phyloP scores from a whole-genome alignment of 2,797 vertebrate species.

The Amazona ochrocephala region DNA sequence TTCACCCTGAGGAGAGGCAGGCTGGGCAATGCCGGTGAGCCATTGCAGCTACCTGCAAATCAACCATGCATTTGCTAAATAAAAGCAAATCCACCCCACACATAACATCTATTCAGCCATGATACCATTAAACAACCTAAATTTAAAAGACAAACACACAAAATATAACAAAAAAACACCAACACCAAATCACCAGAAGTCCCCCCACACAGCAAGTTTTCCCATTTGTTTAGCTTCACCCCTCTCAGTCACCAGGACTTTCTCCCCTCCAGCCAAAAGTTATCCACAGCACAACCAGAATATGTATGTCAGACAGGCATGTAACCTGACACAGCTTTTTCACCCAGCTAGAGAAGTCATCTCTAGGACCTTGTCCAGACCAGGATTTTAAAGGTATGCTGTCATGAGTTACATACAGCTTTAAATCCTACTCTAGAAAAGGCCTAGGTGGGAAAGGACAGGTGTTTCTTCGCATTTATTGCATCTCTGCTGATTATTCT shows the following conservation, averaged over 20 bases:
- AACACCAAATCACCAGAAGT: background rate
- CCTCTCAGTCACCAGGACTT: background rate
- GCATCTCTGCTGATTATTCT: background rate
- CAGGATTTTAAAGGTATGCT: slow-evolving; percentile 41
- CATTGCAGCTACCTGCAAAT: background rate
- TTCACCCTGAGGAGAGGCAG: background rate
- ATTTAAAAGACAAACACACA: background rate
- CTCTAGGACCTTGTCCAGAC: slow-evolving; percentile 5
- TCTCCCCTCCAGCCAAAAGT: background rate
- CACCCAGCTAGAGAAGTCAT: background rate
- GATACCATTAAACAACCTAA: background rate
- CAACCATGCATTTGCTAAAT: background rate
- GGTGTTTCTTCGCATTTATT: background rate
- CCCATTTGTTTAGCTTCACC: background rate
- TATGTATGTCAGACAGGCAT: background rate
- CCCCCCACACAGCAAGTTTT: background rate
- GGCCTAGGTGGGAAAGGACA: background rate
- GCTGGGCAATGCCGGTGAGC: background rate
- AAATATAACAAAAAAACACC: background rate
- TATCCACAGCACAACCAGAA: background rate
- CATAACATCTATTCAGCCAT: background rate
- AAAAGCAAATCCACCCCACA: background rate
- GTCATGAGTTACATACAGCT: background rate
- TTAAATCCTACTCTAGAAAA: slow-evolving; percentile 25
- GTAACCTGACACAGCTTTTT: background rate